Percentiles rank a stretch among this genome's conserved stretches.
phyloP scores from a whole-genome alignment of 2,888 invertebrate species.

The Siphonodentalium dalli region DNA sequence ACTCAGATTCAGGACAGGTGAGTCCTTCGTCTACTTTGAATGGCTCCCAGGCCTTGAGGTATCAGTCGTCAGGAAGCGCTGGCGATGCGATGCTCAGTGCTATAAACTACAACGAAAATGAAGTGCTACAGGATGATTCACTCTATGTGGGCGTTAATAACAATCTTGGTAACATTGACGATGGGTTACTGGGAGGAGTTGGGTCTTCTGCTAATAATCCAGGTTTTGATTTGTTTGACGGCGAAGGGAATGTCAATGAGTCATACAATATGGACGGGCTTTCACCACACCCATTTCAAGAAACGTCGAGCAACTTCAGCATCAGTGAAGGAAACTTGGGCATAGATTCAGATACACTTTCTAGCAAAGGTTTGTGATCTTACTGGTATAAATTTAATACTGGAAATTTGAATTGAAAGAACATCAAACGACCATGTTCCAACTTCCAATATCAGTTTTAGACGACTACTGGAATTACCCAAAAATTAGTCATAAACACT shows the following conservation, averaged over 20 bases:
- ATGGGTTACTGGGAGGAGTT: constrained; percentile 53
- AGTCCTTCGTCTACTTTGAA: constrained; percentile 51
- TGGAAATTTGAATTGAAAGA: too few relatives aligned
- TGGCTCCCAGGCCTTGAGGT: constrained; percentile 46
- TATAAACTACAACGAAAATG: constrained; percentile 62
- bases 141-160: constrained; percentile 56
- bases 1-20: constrained; percentile 50
- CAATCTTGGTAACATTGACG: constrained; percentile 54
- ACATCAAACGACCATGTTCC: too few relatives aligned
- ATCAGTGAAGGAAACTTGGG: constrained; percentile 33
- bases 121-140: constrained; percentile 60
- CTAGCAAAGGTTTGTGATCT: too few relatives aligned
- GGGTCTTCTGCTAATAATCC: constrained; percentile 49
- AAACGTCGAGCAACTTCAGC: constrained; percentile 38
- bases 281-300: constrained; percentile 56
- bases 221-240: constrained; percentile 61
- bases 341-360: constrained; percentile 20
- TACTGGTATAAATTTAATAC: too few relatives aligned
- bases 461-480: too few relatives aligned
- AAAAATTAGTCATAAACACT: too few relatives aligned
- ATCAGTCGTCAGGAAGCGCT: constrained; percentile 46
- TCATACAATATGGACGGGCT: constrained; percentile 55
- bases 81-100: constrained; percentile 65
- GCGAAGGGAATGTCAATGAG: constrained; percentile 57
- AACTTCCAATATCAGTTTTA: too few relatives aligned